A percentile compares a stretch with the other conserved stretches of the same genome.
phyloP scores from a whole-genome alignment of 2,113 vertebrate genomes.

The Eudyptes chrysolophus region DNA sequence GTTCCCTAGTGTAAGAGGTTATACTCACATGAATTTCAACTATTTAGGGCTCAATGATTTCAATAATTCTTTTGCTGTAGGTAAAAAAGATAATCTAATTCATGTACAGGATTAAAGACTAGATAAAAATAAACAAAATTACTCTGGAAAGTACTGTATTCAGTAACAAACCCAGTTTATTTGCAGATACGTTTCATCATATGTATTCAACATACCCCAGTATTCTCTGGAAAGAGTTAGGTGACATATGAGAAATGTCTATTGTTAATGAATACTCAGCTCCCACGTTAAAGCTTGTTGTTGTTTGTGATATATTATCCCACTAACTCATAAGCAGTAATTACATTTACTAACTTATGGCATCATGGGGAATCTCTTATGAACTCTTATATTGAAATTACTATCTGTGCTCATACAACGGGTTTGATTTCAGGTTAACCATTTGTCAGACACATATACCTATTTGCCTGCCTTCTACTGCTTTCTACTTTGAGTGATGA shows the following conservation, averaged over 20 bases:
- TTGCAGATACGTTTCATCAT: not conserved
- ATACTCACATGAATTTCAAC: not conserved
- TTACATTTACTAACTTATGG: not conserved
- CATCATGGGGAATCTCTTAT: not conserved
- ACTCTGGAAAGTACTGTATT: not conserved
- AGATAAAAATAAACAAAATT: not conserved
- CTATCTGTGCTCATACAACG: not conserved
- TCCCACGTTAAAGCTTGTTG: not conserved
- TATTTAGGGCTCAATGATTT: not conserved
- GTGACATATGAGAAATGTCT: not conserved
- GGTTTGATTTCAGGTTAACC: not conserved
- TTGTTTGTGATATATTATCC: not conserved
- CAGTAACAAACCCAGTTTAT: not conserved
- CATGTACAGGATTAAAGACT: not conserved
- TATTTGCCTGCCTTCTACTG: not conserved
- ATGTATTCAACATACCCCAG: not conserved
- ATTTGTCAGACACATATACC: not conserved
- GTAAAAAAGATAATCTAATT: not conserved
- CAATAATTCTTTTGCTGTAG: not conserved
- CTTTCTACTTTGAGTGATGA: not conserved
- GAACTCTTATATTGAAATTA: not conserved
- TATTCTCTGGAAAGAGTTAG: not conserved
- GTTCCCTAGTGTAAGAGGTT: not conserved
- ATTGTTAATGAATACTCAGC: not conserved
- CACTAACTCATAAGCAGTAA: not conserved